Evolutionary conservation across 2,797 vertebrate genomes (phyloP).

Genomic region (Lithobates sylvaticus): DNA sequence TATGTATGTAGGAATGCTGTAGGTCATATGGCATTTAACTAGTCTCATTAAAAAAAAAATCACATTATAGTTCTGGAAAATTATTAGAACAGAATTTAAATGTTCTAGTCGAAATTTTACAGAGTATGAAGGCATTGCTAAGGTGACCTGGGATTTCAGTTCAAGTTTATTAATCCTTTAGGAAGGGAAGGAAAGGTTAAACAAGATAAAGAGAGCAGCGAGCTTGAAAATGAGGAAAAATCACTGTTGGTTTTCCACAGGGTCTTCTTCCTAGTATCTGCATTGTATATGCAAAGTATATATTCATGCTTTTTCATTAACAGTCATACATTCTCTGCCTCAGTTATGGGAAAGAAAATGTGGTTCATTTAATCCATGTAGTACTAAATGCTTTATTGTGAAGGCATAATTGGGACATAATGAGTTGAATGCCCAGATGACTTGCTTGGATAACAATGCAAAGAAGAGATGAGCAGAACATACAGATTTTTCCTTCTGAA

Average conservation of each 20-base stretch:
- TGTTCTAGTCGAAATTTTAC: background rate
- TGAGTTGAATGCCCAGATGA: background rate
- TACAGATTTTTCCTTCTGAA: background rate
- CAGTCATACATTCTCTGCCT: background rate
- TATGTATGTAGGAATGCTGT: too few relatives aligned
- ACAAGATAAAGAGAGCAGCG: conserved; percentile 31
- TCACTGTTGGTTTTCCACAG: conserved; percentile 27
- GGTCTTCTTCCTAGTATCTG: conserved; percentile 10
- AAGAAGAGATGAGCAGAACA: background rate
- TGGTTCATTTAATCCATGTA: background rate
- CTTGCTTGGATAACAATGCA: background rate
- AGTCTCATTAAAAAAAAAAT: too few relatives aligned
- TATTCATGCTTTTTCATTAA: conserved; percentile 12
- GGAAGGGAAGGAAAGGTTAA: conserved; percentile 30
- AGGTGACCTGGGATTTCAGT: conserved; percentile 3
- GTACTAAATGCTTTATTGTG: conserved; percentile 14
- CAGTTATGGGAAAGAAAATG: background rate
- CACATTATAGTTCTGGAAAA: background rate
- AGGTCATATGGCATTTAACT: too few relatives aligned
- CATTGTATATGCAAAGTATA: conserved; percentile 10
- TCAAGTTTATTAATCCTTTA: conserved; percentile 26
- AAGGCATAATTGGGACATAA: conserved; percentile 11
- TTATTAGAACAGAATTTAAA: conserved; percentile 3
- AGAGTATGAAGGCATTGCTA: background rate
- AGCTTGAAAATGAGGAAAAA: conserved; percentile 32